A percentile compares a stretch with the other conserved stretches of the same genome.
Conservation (phyloP, 2,113 vertebrate genomes). For the Butorides virescens region DNA sequence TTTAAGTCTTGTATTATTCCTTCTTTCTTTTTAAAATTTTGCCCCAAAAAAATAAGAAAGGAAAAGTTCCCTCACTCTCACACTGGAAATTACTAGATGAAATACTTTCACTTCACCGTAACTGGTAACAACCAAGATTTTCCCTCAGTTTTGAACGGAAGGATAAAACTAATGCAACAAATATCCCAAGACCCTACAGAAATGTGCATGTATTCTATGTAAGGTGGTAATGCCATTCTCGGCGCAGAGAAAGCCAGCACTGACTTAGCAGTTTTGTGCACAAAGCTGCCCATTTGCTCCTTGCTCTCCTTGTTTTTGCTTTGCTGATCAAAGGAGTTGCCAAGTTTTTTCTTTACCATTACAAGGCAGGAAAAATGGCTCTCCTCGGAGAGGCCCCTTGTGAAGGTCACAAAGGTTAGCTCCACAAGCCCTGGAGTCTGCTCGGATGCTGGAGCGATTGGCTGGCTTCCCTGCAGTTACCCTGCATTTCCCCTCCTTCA, state of each 20-base stretch:
- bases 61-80: background rate
- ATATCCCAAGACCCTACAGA: background rate
- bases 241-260: background rate
- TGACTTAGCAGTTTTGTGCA: conserved; percentile 82
- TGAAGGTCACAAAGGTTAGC: conserved; percentile 77
- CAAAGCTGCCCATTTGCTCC: conserved; percentile 83
- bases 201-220: background rate
- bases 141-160: background rate
- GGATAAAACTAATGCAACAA: background rate
- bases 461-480: conserved; percentile 77
- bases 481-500: conserved; percentile 75
- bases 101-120: background rate
- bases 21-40: background rate
- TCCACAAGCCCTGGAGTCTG: conserved; percentile 53
- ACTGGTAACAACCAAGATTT: background rate
- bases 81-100: background rate
- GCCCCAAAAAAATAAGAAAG: background rate
- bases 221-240: background rate
- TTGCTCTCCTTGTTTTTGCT: conserved; percentile 89
- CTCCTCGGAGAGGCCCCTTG: conserved; percentile 78
- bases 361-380: conserved; percentile 80
- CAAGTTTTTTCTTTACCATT: conserved; percentile 78
- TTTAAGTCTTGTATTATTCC: background rate
- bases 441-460: conserved; percentile 73
- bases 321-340: conserved; percentile 90